Evolutionary conservation across 2,888 invertebrate species (phyloP).

Genomic region (Tipula vernalis): DNA sequence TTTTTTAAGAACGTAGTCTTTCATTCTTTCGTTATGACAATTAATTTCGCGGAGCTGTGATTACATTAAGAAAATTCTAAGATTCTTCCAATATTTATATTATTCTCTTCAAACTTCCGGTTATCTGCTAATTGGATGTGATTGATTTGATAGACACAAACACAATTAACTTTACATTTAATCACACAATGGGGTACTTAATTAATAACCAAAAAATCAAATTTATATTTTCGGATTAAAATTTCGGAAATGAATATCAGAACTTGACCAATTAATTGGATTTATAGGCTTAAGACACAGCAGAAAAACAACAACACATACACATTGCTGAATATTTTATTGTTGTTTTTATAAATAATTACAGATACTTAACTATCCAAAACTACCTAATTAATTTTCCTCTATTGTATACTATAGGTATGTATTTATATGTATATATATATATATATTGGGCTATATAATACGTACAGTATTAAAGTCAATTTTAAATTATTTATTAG

Average conservation of each 20-base stretch:
- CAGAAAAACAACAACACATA: neutral
- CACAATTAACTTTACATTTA: neutral
- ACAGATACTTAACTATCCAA: neutral
- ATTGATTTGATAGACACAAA: neutral
- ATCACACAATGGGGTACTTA: neutral
- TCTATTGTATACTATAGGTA: neutral
- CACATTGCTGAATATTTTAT: neutral
- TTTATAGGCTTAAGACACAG: neutral
- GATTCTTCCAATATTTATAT: no score
- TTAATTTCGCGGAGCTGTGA: no score
- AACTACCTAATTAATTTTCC: neutral
- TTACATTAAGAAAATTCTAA: no score
- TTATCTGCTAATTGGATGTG: neutral
- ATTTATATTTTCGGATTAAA: neutral
- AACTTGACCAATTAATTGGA: neutral
- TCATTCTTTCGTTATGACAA: no score
- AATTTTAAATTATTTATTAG: constrained; percentile 4
- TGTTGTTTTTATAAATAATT: neutral
- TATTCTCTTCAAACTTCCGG: no score
- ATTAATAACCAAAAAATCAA: neutral
- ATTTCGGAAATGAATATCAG: neutral
- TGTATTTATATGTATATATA: no score
- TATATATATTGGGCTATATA: neutral
- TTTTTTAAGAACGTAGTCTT: no score
- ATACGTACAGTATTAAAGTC: neutral